Evolutionary conservation across 2,888 invertebrate genomes (phyloP).

Genomic region (Itoplectis maculator): DNA sequence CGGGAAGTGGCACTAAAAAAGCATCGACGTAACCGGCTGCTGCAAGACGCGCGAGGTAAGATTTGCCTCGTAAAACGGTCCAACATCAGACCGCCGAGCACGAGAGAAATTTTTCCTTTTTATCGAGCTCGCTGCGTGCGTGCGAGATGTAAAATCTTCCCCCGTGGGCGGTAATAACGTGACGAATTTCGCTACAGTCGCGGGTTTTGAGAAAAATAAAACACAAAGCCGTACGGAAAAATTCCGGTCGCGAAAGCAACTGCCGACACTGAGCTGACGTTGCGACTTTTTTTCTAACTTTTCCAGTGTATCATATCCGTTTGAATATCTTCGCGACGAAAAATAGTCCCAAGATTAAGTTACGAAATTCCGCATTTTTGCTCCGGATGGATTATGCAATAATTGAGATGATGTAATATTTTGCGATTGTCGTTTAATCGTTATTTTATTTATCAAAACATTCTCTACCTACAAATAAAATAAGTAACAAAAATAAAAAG

Average conservation of each 20-base stretch:
- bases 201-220: neutral
- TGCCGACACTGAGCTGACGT: neutral
- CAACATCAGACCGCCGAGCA: neutral
- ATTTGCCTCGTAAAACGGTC: neutral
- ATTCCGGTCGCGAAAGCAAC: neutral
- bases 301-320: neutral
- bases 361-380: neutral
- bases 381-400: neutral
- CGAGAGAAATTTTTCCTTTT: neutral
- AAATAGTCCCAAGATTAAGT: neutral
- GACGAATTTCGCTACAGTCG: neutral
- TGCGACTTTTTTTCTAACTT: neutral
- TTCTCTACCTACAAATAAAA: neutral
- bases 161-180: neutral
- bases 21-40: neutral
- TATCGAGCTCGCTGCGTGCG: neutral
- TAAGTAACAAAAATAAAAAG: conserved; percentile 2
- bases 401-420: neutral
- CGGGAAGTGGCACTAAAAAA: neutral
- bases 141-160: neutral
- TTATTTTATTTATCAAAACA: conserved; percentile 6
- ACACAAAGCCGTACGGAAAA: neutral
- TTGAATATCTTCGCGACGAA: neutral
- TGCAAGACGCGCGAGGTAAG: neutral
- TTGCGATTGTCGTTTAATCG: neutral